A percentile compares a stretch with the other conserved stretches of the same genome.
Evolutionary conservation across 92 coral and sea anemone genomes (phyloP).

Genomic region (Micromussa lordhowensis): DNA sequence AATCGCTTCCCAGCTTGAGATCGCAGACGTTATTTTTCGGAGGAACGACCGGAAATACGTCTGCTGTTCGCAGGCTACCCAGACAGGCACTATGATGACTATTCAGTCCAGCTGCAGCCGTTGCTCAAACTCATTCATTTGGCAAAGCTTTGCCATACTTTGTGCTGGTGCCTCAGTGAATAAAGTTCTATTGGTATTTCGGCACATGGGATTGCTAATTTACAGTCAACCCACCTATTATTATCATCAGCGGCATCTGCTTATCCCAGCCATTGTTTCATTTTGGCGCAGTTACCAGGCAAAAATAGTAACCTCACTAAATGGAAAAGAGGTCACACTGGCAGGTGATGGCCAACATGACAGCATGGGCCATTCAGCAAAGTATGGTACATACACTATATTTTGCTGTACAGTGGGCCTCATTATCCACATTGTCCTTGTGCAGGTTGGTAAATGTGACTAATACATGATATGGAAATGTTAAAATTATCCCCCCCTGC

Average conservation of each 20-base stretch:
- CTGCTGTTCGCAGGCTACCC: no score
- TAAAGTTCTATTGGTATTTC: conserved; percentile 17
- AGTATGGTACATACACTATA: conserved; percentile 11
- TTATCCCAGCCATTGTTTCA: conserved; percentile 13
- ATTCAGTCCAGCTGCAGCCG: conserved; percentile 21
- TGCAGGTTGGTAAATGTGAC: no score
- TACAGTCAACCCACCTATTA: conserved; percentile 18
- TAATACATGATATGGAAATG: no score
- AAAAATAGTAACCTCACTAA: neutral
- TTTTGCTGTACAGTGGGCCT: no score
- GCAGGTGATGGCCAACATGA: conserved; percentile 34
- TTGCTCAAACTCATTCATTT: neutral
- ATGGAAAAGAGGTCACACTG: conserved; percentile 7
- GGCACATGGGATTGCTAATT: conserved; percentile 37
- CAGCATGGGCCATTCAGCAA: conserved; percentile 39
- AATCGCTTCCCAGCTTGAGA: no score
- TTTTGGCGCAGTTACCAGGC: conserved; percentile 35
- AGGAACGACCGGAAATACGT: no score
- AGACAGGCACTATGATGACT: conserved; percentile 47
- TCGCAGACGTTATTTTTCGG: no score
- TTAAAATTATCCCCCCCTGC: no score
- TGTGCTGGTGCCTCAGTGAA: conserved; percentile 28
- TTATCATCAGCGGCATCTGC: conserved; percentile 22
- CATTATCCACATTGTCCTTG: no score
- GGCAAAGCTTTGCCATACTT: conserved; percentile 34